Percentiles rank a stretch among this genome's conserved stretches.
phyloP scores from a whole-genome alignment of 2,888 invertebrate genomes.

The Philaethria dido region DNA sequence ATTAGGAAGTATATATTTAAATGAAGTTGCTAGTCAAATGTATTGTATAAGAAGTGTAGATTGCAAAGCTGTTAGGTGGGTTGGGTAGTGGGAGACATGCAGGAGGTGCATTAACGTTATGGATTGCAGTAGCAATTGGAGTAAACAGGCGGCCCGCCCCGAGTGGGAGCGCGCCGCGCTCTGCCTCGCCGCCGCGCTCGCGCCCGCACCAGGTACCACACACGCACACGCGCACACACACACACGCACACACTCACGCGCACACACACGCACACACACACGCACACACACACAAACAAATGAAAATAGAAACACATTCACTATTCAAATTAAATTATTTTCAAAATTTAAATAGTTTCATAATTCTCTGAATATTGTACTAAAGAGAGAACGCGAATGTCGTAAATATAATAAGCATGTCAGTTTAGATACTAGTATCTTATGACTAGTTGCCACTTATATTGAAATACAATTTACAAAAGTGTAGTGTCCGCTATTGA shows the following conservation, averaged over 20 bases:
- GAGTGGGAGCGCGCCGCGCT: slow-evolving; percentile 76
- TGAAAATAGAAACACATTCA: too few relatives aligned
- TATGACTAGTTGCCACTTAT: too few relatives aligned
- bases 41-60: slow-evolving; percentile 19
- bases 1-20: neutral
- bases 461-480: too few relatives aligned
- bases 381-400: too few relatives aligned
- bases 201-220: slow-evolving; percentile 69
- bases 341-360: too few relatives aligned
- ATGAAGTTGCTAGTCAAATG: neutral
- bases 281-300: too few relatives aligned
- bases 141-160: slow-evolving; percentile 70
- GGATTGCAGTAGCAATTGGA: slow-evolving; percentile 81
- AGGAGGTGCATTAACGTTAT: slow-evolving; percentile 51
- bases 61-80: slow-evolving; percentile 28
- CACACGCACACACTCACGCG: slow-evolving; percentile 12
- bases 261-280: neutral
- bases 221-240: slow-evolving; percentile 19
- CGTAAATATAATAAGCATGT: too few relatives aligned
- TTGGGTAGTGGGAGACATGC: slow-evolving; percentile 24
- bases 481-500: too few relatives aligned
- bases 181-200: slow-evolving; percentile 61
- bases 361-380: too few relatives aligned
- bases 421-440: too few relatives aligned
- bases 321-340: too few relatives aligned